These are phyloP conservation scores for Molossus alvarezi DNA, from an alignment of 2,797 vertebrate genomes.

Conservation along the genomic window DNA sequence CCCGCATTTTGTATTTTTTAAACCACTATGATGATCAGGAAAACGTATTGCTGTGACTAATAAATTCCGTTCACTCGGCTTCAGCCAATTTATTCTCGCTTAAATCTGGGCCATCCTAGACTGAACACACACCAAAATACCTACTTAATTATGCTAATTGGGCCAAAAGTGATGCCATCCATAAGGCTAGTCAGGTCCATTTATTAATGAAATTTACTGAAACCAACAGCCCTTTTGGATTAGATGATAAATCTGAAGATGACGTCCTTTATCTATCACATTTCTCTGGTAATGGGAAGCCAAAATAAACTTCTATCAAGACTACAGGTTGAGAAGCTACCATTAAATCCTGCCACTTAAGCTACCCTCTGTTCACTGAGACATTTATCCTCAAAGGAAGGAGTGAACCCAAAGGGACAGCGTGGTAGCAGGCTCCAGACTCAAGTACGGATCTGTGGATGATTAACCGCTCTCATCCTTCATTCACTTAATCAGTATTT, in stretches of 20 bases:
- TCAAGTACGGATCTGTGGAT: background rate
- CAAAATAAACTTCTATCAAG: conserved; percentile 16
- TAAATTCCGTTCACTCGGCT: background rate
- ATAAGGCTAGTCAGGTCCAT: background rate
- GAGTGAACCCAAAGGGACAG: background rate
- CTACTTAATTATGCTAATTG: background rate
- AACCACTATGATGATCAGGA: background rate
- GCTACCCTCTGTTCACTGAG: background rate
- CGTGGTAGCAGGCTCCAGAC: background rate
- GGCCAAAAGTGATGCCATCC: conserved; percentile 22
- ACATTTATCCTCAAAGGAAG: background rate
- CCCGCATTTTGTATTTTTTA: background rate
- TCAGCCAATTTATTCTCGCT: conserved; percentile 21
- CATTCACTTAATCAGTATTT: background rate
- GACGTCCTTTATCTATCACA: background rate
- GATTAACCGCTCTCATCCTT: background rate
- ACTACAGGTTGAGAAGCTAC: background rate
- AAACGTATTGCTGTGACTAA: background rate
- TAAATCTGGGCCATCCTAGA: background rate
- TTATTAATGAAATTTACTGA: background rate
- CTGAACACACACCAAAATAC: background rate
- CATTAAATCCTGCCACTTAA: background rate
- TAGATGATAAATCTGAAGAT: background rate
- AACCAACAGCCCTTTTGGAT: conserved; percentile 11
- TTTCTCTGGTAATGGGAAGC: background rate